Conservation (phyloP, 2,797 vertebrate species). For the Florisuga fusca region DNA sequence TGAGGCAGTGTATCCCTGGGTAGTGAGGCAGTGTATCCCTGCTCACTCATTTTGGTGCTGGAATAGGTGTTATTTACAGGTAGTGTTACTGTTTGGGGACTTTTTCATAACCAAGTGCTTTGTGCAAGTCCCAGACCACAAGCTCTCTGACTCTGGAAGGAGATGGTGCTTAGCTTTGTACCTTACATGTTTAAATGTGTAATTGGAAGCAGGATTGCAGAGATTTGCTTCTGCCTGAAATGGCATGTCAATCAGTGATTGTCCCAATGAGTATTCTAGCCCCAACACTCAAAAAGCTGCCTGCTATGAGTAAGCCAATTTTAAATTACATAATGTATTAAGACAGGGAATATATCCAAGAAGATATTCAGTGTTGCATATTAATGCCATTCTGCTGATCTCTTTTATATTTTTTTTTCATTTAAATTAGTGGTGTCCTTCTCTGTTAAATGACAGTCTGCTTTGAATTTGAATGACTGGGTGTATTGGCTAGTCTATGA, state of each 20-base stretch:
- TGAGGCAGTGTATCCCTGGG: too few relatives aligned
- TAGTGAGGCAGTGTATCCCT: accelerated
- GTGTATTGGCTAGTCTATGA: neutral
- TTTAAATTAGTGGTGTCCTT: neutral
- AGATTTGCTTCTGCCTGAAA: neutral
- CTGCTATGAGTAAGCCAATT: neutral
- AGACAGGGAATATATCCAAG: neutral
- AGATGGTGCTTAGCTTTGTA: neutral
- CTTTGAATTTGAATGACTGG: neutral
- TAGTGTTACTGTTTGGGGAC: neutral
- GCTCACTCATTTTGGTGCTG: neutral
- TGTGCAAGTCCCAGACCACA: neutral
- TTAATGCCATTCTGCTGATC: neutral
- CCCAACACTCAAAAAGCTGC: neutral
- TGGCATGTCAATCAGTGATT: neutral
- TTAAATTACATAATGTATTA: neutral
- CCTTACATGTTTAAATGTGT: neutral
- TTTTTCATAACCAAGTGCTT: neutral
- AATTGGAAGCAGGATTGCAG: neutral
- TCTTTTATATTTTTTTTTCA: neutral
- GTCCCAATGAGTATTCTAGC: neutral
- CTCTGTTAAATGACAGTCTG: neutral
- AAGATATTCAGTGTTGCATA: neutral
- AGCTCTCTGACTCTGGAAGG: neutral
- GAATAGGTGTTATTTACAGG: neutral